These are phyloP conservation scores for Nylanderia fulva DNA, from an alignment of 1,140 invertebrate species.

Conservation along the genomic window DNA sequence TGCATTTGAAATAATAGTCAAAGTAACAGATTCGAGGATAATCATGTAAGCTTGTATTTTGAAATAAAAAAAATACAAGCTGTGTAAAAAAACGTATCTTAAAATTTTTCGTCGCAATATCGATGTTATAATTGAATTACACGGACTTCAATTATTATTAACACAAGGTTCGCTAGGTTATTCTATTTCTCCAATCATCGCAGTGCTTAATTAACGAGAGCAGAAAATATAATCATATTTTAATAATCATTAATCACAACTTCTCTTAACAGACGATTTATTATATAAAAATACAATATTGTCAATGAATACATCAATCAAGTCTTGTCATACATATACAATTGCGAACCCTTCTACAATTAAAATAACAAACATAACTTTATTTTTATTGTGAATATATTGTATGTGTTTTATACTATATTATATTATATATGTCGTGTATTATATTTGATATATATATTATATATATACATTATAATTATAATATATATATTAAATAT, in stretches of 20 bases:
- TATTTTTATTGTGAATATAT: too few relatives aligned
- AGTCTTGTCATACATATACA: not conserved
- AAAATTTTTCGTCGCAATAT: conserved; percentile 37
- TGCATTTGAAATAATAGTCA: not conserved
- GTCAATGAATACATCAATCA: not conserved
- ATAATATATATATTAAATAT: too few relatives aligned
- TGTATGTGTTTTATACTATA: too few relatives aligned
- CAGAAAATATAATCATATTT: not conserved
- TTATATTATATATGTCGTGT: too few relatives aligned
- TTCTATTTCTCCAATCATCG: conserved; percentile 12
- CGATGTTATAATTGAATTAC: not conserved
- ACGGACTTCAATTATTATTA: conserved; percentile 37
- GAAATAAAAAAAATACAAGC: conserved; percentile 2
- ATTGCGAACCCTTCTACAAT: not conserved
- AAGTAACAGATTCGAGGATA: not conserved
- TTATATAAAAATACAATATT: not conserved
- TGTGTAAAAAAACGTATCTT: not conserved
- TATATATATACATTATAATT: too few relatives aligned
- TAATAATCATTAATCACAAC: conserved; percentile 7
- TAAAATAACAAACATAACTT: too few relatives aligned
- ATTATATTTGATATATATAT: too few relatives aligned
- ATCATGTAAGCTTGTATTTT: not conserved
- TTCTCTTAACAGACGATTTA: not conserved
- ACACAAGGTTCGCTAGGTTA: not conserved
- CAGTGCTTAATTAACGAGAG: conserved; percentile 9